A percentile compares a stretch with the other conserved stretches of the same genome.
Evolutionary conservation across 2,113 vertebrate genomes (phyloP).

Genomic region (Phylloscopus whistleri): DNA sequence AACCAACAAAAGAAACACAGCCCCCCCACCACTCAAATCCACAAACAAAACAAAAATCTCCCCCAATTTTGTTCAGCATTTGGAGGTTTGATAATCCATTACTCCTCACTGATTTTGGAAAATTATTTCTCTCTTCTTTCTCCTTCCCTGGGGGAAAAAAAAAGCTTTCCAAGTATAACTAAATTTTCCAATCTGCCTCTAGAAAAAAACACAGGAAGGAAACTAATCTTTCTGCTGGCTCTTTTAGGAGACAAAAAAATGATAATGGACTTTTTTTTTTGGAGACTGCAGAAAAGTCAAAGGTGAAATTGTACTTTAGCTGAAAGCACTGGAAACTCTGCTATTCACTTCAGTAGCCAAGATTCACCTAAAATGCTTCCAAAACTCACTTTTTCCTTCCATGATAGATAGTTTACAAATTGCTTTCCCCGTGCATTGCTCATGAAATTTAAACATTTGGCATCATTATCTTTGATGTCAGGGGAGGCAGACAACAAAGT

Average conservation of each 20-base stretch:
- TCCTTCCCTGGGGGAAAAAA: neutral
- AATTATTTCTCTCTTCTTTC: neutral
- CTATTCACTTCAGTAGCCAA: neutral
- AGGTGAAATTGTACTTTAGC: neutral
- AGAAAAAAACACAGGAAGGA: neutral
- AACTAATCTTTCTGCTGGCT: neutral
- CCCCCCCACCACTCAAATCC: neutral
- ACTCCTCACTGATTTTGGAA: neutral
- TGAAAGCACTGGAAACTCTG: neutral
- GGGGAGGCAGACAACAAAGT: neutral
- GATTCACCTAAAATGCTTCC: neutral
- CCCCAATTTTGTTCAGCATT: neutral
- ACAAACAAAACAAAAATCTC: neutral
- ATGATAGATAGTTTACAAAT: neutral
- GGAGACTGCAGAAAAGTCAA: neutral
- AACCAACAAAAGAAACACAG: too few relatives aligned
- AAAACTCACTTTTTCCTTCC: neutral
- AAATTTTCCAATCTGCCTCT: neutral
- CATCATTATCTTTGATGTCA: neutral
- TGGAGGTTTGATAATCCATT: neutral
- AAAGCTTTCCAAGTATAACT: neutral
- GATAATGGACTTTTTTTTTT: too few relatives aligned
- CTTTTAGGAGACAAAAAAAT: neutral
- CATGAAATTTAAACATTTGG: neutral
- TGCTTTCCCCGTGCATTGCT: fast-evolving